Evolutionary conservation across 2,888 invertebrate species (phyloP), one percentile per base, ranked within the genome.

Genomic region (Campoplex nolae): DNA sequence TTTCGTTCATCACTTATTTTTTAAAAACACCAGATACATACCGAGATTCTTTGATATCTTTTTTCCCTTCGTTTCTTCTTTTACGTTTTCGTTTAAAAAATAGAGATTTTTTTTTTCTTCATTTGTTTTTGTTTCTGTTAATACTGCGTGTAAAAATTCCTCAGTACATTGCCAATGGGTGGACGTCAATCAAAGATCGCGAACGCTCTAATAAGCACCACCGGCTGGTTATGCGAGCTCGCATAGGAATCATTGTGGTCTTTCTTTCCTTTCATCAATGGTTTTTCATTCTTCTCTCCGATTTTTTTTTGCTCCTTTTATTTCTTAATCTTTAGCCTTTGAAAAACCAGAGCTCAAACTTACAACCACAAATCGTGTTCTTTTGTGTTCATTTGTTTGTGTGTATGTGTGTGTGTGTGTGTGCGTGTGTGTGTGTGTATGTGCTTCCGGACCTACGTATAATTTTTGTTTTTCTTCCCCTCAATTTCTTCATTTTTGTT

Each of bases 71-170:
- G 58, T 75, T 82, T 83, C 82, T 86, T 79, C 54, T 73, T 84
- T 70, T 82, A 68, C 78, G 35, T 82, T 75, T 86, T 84, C 83
- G 79, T 88, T 90, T 89, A 87, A 92, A 90, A 92, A 91, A 90
- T 91, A 91, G 88, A 89, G 62, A 74, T 83, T 82, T 65, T 84
- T 82, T 73, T 84, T 82, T 65, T 85, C 62, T 65, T 85, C 76
- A 48, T 83, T 79, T 76, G 58, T 81, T 83, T 83, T 84, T 88
- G 81, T 88, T 76, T 80, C 77, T 76, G 85, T 90, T 88, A 88
- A 89, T 89, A 89, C 88, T 89, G 88, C 84, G 79, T 83, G 81
- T 87, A 88, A 88, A 86, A 88, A 86, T 88, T 87, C 86, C 77
- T 88, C 88, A 89, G 88, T 89, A 88, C 88, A 88, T 88, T 87